Evolutionary conservation across 2,888 invertebrate species (phyloP), one percentile per base, ranked within the genome.

Genomic region (Autographa gamma): DNA sequence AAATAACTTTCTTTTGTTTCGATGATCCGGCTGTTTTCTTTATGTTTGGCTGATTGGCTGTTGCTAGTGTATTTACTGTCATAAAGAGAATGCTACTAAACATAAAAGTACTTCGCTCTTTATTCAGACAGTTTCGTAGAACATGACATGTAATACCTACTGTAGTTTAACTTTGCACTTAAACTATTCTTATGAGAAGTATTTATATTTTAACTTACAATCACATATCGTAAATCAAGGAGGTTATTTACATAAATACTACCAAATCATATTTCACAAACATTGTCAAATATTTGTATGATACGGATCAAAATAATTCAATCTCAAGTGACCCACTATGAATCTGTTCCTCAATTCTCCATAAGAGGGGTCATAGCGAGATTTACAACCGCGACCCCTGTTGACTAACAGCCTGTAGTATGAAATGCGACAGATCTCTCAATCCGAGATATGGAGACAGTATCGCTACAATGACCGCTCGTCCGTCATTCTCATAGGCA

Each of bases 341-440:
- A 73, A 56, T 85, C 84, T 87, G 88, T 88, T 89, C 89, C 89
- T 88, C 81, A 77, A 66, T 76, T 78, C 80, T 85, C 85, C 88
- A 43, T 87, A 88, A 88, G 86, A 88, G 90, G 92, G 92, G 92
- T 91, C 92, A 92, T 90, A 85, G 84, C 81, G 84, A 90, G 91
- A 93, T 93, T 92, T 93, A 92, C 92, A 89, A 86, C 86, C 87
- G 81, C 80, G 83, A 83, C 88, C 90, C 89, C 87, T 84, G 74
- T 86, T 92, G 92, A 92, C 89, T 88, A 90, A 92, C 85, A 85
- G 85, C 84, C 87, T 75, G 84, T 89, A 87, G 83, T 90, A 91
- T 89, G 85, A 87, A 88, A 87, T 77, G 86, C 81, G 92, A 92
- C 91, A 86, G 87, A 80, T 80, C 80, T 75, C 83, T 87, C 86